Percentiles rank a stretch among this genome's conserved stretches.
Conservation (phyloP, 2,888 invertebrate species). For the Agrotis ipsilon region DNA sequence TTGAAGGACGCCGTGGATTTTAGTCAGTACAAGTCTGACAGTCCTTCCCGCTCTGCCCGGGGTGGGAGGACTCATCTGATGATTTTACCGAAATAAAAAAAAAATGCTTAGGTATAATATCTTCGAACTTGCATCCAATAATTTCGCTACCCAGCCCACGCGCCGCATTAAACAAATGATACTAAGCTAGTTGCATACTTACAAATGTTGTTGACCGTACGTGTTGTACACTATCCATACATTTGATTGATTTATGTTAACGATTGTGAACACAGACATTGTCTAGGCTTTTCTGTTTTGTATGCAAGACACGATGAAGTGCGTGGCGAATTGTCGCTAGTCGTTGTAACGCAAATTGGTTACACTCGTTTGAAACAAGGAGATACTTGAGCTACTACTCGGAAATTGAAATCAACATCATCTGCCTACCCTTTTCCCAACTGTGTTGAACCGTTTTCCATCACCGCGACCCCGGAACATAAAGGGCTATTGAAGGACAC, state of each 20-base stretch:
- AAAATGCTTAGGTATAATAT: no score
- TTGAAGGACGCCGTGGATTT: no score
- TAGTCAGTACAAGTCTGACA: no score
- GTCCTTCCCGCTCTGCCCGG: no score
- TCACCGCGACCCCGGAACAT: no score
- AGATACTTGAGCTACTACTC: neutral
- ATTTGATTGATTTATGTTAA: constrained; percentile 51
- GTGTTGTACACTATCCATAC: constrained; percentile 22
- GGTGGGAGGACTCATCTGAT: no score
- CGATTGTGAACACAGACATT: constrained; percentile 20
- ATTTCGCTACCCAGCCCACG: constrained; percentile 14
- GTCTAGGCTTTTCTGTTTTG: constrained; percentile 21
- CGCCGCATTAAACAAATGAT: constrained; percentile 4
- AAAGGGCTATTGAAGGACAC: no score
- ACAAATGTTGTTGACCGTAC: constrained; percentile 1
- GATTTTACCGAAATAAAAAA: no score
- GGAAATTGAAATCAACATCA: no score
- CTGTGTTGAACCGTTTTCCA: no score
- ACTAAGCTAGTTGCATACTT: constrained; percentile 23
- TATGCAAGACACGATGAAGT: constrained; percentile 17
- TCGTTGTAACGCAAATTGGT: neutral
- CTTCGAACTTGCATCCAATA: neutral
- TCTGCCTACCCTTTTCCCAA: no score
- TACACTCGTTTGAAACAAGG: neutral
- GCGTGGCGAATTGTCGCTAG: constrained; percentile 21